phyloP scores from a whole-genome alignment of 2,113 vertebrate species.

The Callocephalon fimbriatum region DNA sequence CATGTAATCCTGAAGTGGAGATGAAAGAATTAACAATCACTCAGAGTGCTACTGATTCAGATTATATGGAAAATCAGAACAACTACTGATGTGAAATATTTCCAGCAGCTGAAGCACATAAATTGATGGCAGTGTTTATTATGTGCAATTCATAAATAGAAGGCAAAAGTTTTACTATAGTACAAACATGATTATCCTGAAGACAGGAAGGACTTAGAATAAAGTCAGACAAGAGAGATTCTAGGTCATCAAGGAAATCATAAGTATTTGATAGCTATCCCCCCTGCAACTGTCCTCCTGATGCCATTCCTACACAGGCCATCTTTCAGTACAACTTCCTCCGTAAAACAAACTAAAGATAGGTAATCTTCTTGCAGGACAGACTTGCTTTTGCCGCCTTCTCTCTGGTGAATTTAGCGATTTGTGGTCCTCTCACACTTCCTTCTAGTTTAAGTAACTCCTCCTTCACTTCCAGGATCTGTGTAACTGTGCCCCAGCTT shows the following conservation, averaged over 20 bases:
- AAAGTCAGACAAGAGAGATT: background rate
- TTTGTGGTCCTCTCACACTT: background rate
- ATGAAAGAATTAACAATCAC: constrained; percentile 31
- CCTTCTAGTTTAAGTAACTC: background rate
- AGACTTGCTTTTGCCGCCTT: background rate
- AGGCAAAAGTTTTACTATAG: background rate
- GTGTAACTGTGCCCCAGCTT: background rate
- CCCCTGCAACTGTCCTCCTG: background rate
- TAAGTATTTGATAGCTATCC: background rate
- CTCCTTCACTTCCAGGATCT: background rate
- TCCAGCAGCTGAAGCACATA: constrained; percentile 29
- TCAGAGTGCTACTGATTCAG: background rate
- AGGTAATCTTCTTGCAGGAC: background rate
- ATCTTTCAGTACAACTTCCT: background rate
- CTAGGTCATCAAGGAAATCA: background rate
- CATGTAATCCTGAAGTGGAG: background rate
- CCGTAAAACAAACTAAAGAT: background rate
- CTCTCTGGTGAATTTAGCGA: background rate
- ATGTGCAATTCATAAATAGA: background rate
- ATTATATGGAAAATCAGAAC: background rate
- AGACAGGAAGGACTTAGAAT: background rate
- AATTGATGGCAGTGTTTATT: background rate
- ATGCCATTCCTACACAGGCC: background rate
- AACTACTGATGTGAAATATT: background rate
- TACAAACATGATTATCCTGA: background rate